A percentile compares a stretch with the other conserved stretches of the same genome.
Conservation (phyloP, 2,113 vertebrate genomes). For the Oreocharis arfaki region DNA sequence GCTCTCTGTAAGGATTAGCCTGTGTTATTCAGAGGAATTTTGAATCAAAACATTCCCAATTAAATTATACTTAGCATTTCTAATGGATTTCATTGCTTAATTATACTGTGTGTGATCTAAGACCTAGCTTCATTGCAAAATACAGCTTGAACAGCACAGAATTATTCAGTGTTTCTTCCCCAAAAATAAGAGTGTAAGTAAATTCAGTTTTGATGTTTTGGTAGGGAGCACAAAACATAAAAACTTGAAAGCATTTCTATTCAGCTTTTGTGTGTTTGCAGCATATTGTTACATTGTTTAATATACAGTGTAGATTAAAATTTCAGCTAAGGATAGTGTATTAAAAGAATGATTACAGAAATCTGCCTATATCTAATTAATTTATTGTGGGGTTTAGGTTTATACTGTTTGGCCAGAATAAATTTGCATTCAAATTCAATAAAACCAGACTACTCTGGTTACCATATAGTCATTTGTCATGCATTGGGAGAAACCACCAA, state of each 20-base stretch:
- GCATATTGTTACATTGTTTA: not conserved
- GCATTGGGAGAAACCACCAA: not conserved
- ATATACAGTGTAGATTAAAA: not conserved
- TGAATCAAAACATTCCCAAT: not conserved
- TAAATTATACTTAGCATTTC: constrained; percentile 20
- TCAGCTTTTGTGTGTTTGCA: not conserved
- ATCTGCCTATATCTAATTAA: not conserved
- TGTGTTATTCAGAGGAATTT: constrained; percentile 1
- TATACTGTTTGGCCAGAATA: not conserved
- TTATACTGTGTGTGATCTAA: constrained; percentile 2
- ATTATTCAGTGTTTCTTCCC: constrained; percentile 4
- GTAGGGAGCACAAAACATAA: not conserved
- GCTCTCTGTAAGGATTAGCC: constrained; percentile 3
- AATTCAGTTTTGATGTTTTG: not conserved
- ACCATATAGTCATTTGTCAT: not conserved
- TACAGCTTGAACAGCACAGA: not conserved
- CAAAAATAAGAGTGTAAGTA: constrained; percentile 7
- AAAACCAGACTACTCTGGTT: not conserved
- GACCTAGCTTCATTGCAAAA: not conserved
- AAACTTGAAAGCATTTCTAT: not conserved
- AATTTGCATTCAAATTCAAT: not conserved
- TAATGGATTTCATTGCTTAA: constrained; percentile 34
- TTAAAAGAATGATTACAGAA: not conserved
- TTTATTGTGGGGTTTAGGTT: not conserved
- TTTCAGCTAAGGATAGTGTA: not conserved